phyloP scores from a whole-genome alignment of 2,797 vertebrate genomes.

The Lepilemur septentrionalis region DNA sequence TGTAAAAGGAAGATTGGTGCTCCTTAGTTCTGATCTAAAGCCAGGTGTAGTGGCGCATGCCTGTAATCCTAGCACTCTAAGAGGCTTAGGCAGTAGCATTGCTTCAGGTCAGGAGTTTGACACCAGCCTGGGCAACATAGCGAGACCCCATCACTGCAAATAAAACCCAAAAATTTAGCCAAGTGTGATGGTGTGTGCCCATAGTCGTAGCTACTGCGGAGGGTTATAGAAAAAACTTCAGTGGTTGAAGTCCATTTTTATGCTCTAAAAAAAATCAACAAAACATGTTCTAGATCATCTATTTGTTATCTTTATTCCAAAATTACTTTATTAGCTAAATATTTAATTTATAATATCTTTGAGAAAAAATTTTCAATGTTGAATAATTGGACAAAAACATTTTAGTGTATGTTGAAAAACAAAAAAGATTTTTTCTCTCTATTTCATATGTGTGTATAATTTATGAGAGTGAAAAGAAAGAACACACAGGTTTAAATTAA shows the following conservation, averaged over 20 bases:
- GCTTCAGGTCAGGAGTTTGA: neutral
- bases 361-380: neutral
- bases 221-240: neutral
- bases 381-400: neutral
- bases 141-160: neutral
- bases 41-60: neutral
- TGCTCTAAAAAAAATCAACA: neutral
- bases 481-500: neutral
- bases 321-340: neutral
- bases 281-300: neutral
- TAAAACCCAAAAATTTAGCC: neutral
- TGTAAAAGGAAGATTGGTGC: neutral
- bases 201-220: neutral
- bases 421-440: neutral
- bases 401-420: neutral
- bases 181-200: neutral
- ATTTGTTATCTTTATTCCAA: neutral
- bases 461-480: neutral
- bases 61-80: neutral
- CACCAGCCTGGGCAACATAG: neutral
- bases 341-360: neutral
- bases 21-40: neutral
- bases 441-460: neutral
- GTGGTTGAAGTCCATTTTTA: neutral
- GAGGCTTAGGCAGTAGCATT: neutral